phyloP scores from a whole-genome alignment of 1,140 invertebrate species.

The Pseudobourletiella spinata region DNA sequence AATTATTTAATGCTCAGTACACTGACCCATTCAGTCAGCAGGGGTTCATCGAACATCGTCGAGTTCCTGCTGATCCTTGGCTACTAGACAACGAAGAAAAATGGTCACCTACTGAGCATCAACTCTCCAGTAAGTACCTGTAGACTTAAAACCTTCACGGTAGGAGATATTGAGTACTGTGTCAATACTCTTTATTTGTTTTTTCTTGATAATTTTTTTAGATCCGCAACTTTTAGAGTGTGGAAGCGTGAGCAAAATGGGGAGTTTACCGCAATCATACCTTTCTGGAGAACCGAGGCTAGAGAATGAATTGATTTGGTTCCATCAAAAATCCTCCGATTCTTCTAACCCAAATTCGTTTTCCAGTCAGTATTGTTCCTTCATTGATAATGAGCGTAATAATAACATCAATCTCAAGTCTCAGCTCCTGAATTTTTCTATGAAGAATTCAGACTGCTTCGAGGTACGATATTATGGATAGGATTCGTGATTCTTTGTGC shows the following conservation, averaged over 20 bases:
- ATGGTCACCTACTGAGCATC: conserved; percentile 22
- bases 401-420: conserved; percentile 16
- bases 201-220: too few species aligned
- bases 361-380: background rate
- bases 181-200: too few species aligned
- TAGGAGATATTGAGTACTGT: too few species aligned
- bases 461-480: background rate
- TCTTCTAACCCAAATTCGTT: background rate
- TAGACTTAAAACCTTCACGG: too few species aligned
- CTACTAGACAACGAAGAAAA: conserved; percentile 16
- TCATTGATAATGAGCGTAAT: conserved; percentile 16
- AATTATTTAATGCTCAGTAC: background rate
- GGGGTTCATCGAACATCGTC: background rate
- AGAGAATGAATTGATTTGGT: conserved; percentile 1
- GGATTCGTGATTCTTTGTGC: too few species aligned
- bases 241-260: conserved; percentile 16
- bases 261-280: conserved; percentile 24
- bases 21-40: background rate
- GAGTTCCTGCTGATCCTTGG: conserved; percentile 11
- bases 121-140: conserved; percentile 13
- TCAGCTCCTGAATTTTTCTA: background rate
- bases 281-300: background rate
- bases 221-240: background rate
- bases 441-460: background rate
- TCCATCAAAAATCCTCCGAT: background rate